A percentile compares a stretch with the other conserved stretches of the same genome.
Evolutionary conservation across 2,797 vertebrate species (phyloP).

Genomic region (Liparis tanakae): DNA sequence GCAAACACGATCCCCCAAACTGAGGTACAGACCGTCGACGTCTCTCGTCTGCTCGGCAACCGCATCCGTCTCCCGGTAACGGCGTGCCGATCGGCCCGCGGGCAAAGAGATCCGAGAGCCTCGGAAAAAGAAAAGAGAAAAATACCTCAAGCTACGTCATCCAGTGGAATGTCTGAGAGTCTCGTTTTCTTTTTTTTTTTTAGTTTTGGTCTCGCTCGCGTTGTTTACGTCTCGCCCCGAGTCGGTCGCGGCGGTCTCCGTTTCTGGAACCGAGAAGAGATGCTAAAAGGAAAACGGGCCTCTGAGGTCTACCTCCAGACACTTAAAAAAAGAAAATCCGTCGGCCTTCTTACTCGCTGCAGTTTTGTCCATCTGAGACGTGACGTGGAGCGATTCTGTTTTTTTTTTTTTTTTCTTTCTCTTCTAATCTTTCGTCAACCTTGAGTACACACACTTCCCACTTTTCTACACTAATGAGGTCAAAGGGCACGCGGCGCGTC

Average conservation of each 20-base stretch:
- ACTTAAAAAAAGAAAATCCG: neutral
- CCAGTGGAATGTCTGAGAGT: conserved; percentile 30
- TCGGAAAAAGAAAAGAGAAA: conserved; percentile 12
- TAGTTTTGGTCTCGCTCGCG: conserved; percentile 28
- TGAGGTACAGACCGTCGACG: neutral
- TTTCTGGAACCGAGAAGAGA: conserved; percentile 38
- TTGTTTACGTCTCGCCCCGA: conserved; percentile 39
- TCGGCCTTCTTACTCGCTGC: conserved; percentile 8
- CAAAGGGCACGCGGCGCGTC: neutral
- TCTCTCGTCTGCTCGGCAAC: neutral
- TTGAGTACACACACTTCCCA: neutral
- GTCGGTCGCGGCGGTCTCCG: conserved; percentile 42
- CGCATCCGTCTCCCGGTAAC: neutral
- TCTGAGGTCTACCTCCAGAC: conserved; percentile 1
- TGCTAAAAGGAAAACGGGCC: conserved; percentile 36
- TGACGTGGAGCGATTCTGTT: too few species aligned
- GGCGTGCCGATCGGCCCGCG: neutral
- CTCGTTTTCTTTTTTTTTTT: neutral
- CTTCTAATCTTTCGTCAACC: too few species aligned
- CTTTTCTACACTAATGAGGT: neutral
- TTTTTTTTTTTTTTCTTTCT: too few species aligned
- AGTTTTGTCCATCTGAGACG: neutral
- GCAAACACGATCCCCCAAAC: conserved; percentile 8
- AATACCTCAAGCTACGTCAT: conserved; percentile 31
- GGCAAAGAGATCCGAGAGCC: conserved; percentile 17